A percentile compares a stretch with the other conserved stretches of the same genome.
These are phyloP conservation scores for Ceratitis capitata DNA, from an alignment of 1,140 invertebrate genomes.

Conservation along the genomic window DNA sequence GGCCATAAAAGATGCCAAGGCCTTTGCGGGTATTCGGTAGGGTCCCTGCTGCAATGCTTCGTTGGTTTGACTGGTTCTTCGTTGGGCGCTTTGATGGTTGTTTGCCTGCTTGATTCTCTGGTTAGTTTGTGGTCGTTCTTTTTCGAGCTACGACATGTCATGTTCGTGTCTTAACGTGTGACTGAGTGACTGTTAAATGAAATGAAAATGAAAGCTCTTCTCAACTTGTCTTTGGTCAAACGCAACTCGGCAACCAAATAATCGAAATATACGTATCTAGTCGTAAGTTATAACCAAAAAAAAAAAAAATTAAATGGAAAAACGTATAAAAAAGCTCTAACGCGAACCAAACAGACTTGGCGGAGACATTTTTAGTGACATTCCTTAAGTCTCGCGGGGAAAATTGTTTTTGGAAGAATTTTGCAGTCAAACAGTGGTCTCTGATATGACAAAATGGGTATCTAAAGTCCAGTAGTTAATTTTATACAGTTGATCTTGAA, in stretches of 20 bases:
- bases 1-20: constrained; percentile 34
- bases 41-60: not conserved
- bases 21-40: not conserved
- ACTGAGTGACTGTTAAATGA: not conserved
- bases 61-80: not conserved
- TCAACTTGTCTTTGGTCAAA: not conserved
- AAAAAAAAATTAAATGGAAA: too few relatives aligned
- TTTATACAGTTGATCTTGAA: too few relatives aligned
- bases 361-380: too few relatives aligned
- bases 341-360: too few relatives aligned
- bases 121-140: not conserved
- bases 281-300: too few relatives aligned
- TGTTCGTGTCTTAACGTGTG: not conserved
- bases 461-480: too few relatives aligned
- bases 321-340: too few relatives aligned
- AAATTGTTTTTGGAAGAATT: too few relatives aligned
- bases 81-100: not conserved
- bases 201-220: constrained; percentile 3
- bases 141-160: not conserved
- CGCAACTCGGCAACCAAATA: not conserved
- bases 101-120: not conserved
- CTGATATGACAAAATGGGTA: too few relatives aligned
- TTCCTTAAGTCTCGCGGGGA: too few relatives aligned
- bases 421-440: too few relatives aligned
- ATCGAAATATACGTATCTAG: too few relatives aligned